phyloP scores from a whole-genome alignment of 1,140 invertebrate species.

The Teleogryllus occipitalis region DNA sequence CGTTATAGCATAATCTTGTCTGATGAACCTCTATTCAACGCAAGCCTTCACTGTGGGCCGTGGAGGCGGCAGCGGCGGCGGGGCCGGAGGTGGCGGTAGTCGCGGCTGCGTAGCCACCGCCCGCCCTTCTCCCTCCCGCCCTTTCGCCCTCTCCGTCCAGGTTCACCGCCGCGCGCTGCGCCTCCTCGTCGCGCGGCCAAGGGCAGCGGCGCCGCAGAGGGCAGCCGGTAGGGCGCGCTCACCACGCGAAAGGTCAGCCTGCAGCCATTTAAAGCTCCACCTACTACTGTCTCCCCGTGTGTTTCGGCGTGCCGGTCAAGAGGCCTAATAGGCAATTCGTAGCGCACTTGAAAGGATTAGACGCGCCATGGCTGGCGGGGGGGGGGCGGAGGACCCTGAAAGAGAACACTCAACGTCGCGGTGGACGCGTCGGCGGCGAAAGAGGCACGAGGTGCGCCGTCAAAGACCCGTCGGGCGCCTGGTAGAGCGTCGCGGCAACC shows the following conservation, averaged over 20 bases:
- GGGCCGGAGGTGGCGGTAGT: no score
- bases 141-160: no score
- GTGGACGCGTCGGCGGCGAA: neutral
- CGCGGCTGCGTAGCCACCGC: no score
- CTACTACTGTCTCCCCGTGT: neutral
- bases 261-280: neutral
- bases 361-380: neutral
- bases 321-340: neutral
- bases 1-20: conserved; percentile 4
- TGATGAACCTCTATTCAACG: conserved; percentile 1
- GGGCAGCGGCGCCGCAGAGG: neutral
- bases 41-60: neutral
- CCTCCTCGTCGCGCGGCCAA: neutral
- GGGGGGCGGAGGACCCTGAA: neutral
- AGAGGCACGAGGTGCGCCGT: no score
- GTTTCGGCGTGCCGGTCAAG: neutral
- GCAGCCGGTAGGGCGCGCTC: neutral
- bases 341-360: neutral
- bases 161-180: no score
- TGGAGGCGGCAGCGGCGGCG: neutral
- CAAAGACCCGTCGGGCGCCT: neutral
- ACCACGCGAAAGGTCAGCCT: neutral
- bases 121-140: no score
- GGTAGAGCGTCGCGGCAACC: neutral
- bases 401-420: neutral